These are phyloP conservation scores for Saxicola maurus DNA, from an alignment of 2,797 vertebrate species.

Conservation along the genomic window DNA sequence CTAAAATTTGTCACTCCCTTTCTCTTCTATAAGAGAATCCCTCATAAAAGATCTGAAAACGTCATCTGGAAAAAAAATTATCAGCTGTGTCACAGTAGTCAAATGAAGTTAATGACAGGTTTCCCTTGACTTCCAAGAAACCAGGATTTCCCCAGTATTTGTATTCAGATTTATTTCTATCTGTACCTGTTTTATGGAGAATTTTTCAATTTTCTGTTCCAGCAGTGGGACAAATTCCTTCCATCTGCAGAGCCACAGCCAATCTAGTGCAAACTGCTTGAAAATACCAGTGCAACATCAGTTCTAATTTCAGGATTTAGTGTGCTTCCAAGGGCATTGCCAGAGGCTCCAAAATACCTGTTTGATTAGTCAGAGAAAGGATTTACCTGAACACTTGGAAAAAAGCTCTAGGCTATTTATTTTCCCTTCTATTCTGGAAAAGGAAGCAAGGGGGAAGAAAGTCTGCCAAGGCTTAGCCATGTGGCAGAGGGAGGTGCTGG, in stretches of 20 bases:
- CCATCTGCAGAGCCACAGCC: background rate
- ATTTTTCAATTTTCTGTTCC: background rate
- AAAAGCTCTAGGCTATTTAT: background rate
- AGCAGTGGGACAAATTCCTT: background rate
- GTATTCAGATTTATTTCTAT: background rate
- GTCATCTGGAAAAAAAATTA: background rate
- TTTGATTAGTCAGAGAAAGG: background rate
- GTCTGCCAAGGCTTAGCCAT: background rate
- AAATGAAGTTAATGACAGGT: background rate
- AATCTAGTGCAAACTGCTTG: background rate
- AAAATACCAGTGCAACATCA: background rate
- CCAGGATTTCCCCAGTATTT: background rate
- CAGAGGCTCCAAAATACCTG: background rate
- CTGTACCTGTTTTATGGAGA: background rate
- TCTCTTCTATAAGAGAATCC: background rate
- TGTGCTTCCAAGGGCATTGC: background rate
- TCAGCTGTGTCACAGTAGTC: background rate
- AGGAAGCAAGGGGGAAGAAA: background rate
- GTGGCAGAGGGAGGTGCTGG: background rate
- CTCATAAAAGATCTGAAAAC: background rate
- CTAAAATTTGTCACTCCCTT: background rate
- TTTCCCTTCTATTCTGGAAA: background rate
- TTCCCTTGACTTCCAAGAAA: background rate
- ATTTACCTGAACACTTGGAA: background rate
- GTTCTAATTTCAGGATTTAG: background rate